These are phyloP conservation scores for Pollenia angustigena DNA, from an alignment of 2,888 invertebrate genomes.

Conservation along the genomic window DNA sequence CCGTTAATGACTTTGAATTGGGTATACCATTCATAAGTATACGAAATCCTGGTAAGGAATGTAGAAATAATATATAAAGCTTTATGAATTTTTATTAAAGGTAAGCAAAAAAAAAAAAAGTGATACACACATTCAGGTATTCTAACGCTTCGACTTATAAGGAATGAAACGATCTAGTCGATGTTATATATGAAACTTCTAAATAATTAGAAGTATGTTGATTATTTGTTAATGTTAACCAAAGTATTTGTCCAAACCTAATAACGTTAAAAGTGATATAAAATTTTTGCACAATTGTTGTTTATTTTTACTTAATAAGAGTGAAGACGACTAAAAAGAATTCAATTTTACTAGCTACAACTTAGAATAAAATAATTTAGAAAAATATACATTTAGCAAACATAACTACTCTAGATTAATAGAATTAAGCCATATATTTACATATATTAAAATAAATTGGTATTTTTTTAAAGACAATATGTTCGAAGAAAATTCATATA, in stretches of 20 bases:
- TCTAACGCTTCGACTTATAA: slow-evolving; percentile 39
- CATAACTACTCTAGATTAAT: background rate
- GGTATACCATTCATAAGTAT: slow-evolving; percentile 91
- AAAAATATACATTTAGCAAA: background rate
- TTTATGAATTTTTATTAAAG: background rate
- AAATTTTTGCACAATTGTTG: slow-evolving; percentile 48
- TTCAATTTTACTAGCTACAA: slow-evolving; percentile 3
- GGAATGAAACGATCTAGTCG: slow-evolving; percentile 7
- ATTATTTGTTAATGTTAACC: slow-evolving; percentile 42
- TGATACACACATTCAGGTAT: slow-evolving; percentile 68
- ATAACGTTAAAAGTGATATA: slow-evolving; percentile 53
- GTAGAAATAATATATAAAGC: slow-evolving; percentile 79
- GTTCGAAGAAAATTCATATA: too few relatives aligned
- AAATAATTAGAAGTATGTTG: slow-evolving; percentile 27
- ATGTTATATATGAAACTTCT: slow-evolving; percentile 15
- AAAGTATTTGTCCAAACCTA: slow-evolving; percentile 20
- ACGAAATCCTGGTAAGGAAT: slow-evolving; percentile 85
- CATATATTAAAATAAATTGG: background rate
- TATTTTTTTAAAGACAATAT: background rate
- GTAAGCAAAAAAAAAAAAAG: slow-evolving; percentile 23
- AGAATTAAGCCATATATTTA: background rate
- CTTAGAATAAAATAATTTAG: slow-evolving; percentile 31
- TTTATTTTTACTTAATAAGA: slow-evolving; percentile 19
- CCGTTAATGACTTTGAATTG: slow-evolving; percentile 90
- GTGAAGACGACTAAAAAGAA: background rate